A percentile compares a stretch with the other conserved stretches of the same genome.
phyloP scores from a whole-genome alignment of 2,888 invertebrate species.

The Tortrix viridana region DNA sequence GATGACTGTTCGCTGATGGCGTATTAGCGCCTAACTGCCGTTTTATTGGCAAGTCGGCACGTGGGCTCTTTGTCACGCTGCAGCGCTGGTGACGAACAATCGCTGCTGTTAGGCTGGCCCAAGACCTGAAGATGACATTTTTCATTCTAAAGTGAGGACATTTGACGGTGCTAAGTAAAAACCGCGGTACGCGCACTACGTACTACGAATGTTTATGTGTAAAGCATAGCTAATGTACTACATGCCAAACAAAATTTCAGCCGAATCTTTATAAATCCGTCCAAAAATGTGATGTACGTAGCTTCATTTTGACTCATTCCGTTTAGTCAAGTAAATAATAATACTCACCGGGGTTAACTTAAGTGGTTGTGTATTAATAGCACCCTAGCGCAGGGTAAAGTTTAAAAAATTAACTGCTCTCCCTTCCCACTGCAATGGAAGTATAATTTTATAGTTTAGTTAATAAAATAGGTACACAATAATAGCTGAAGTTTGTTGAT shows the following conservation, averaged over 20 bases:
- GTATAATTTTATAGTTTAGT: conserved; percentile 26
- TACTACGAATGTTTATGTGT: too few relatives aligned
- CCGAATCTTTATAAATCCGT: too few relatives aligned
- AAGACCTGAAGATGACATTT: too few relatives aligned
- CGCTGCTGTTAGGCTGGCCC: too few relatives aligned
- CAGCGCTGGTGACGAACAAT: too few relatives aligned
- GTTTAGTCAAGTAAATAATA: conserved; percentile 19
- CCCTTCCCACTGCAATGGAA: conserved; percentile 13
- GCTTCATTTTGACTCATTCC: not conserved
- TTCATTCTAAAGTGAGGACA: too few relatives aligned
- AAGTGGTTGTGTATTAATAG: conserved; percentile 38
- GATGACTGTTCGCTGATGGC: conserved; percentile 47
- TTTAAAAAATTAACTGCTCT: conserved; percentile 29
- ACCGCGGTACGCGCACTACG: too few relatives aligned
- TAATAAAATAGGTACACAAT: conserved; percentile 23
- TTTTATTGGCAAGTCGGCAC: conserved; percentile 52
- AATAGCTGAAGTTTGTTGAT: conserved; percentile 19
- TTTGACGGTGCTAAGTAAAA: too few relatives aligned
- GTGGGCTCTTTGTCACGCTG: conserved; percentile 49
- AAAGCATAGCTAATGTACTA: too few relatives aligned
- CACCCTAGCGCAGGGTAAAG: conserved; percentile 24
- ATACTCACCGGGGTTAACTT: conserved; percentile 24
- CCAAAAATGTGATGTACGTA: too few relatives aligned
- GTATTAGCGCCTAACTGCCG: conserved; percentile 49
- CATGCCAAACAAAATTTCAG: too few relatives aligned